Base-by-base conservation (phyloP, 1,140 invertebrate species). In the Lamellibrachia luymesi region DNA sequence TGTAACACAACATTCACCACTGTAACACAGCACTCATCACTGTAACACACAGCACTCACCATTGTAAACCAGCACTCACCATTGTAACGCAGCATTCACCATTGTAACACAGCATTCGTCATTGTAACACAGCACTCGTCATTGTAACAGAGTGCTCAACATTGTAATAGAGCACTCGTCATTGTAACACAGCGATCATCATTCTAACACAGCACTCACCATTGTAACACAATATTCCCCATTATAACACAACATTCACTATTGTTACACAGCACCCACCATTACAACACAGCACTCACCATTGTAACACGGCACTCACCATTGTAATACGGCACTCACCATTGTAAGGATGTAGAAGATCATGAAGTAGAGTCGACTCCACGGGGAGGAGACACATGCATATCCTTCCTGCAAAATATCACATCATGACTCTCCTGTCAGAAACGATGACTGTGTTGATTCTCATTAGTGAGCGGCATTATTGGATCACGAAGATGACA, bases 291-390 rank as follows among this genome's bases (percentile, higher is more conserved):
- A 90, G 6, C n/a, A 50, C 92, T 91, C 17, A 27, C 80, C 90
- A 89, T 89, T 22, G 52, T 89, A 93, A 93, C 27, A 93, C 27
- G 64, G 10, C n/a, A 51, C 10, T 93, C 27, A 92, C 51, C 90
- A 91, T 27, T 56, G 52, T 56, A 93, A 25, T 2, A 50, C 4
- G 50, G 50, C 51, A 94, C 94, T 95, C 94, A 96, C 98, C 98
- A 98, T 98, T 52, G 98, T 98, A 94, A 98, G 97, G 50, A 99
- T 96, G 96, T 98, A 98, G 96, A 99, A 99, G 92, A 97, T 96
- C 98, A 99, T 98, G 95, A 99, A 99, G 95, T 98, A 99, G 51
- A 98, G 96, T 94, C 98, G 97, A 93, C 95, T 95, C 95, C 96
- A 96, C 56, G 96, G 95, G 52, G 97, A 7, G 2, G 97, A 97